Conservation (phyloP, 2,888 invertebrate genomes). For the Dorcus parallelipipedus region DNA sequence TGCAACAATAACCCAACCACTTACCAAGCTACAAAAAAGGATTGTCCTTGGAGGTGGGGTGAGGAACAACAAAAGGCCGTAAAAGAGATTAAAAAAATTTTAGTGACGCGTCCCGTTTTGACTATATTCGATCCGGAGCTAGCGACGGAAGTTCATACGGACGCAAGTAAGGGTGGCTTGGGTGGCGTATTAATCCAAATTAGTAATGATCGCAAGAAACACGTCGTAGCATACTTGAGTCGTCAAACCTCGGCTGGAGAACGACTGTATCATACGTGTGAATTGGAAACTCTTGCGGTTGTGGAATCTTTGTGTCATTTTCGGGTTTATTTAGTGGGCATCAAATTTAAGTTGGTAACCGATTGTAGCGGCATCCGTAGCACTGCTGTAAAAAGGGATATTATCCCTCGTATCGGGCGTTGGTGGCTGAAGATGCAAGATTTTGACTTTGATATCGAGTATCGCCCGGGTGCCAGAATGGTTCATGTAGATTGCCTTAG, state of each 20-base stretch:
- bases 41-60: too few relatives aligned
- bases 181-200: slow-evolving; percentile 31
- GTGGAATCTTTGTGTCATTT: slow-evolving; percentile 28
- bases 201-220: neutral
- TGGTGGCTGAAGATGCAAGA: slow-evolving; percentile 34
- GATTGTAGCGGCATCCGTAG: slow-evolving; percentile 36
- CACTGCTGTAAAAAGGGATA: slow-evolving; percentile 36
- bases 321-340: slow-evolving; percentile 26
- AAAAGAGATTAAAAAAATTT: too few relatives aligned
- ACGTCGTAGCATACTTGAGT: slow-evolving; percentile 19
- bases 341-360: slow-evolving; percentile 14
- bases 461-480: slow-evolving; percentile 30
- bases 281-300: slow-evolving; percentile 37
- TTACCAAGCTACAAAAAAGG: too few relatives aligned
- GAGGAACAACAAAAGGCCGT: too few relatives aligned
- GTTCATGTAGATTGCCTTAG: slow-evolving; percentile 33
- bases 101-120: too few relatives aligned
- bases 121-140: too few relatives aligned
- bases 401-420: slow-evolving; percentile 34
- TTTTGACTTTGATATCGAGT: slow-evolving; percentile 31
- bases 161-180: slow-evolving; percentile 29
- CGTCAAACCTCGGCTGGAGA: slow-evolving; percentile 12
- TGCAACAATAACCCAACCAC: too few relatives aligned
- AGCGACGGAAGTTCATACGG: slow-evolving; percentile 28
- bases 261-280: slow-evolving; percentile 28